These are phyloP conservation scores for Semaprochilodus insignis DNA, from an alignment of 2,797 vertebrate genomes.

Conservation along the genomic window DNA sequence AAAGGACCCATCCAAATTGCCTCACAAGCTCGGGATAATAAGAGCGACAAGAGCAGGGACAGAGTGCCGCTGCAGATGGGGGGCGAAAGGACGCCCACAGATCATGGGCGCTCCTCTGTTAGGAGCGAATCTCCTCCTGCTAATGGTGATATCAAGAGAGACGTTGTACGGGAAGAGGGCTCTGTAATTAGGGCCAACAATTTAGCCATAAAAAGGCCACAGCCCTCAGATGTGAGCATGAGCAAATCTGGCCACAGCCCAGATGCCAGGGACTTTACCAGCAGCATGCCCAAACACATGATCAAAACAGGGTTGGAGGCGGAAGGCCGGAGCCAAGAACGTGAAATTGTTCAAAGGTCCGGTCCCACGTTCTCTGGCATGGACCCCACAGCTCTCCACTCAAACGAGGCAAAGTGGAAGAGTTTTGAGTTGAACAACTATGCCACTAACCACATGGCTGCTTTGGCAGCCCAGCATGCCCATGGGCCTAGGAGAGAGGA, in stretches of 20 bases:
- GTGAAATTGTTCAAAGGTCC: slow-evolving; percentile 72
- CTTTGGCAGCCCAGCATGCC: slow-evolving; percentile 88
- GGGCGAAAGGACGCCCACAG: slow-evolving; percentile 76
- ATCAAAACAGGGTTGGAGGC: slow-evolving; percentile 78
- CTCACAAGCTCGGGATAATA: slow-evolving; percentile 90
- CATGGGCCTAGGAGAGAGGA: slow-evolving; percentile 81
- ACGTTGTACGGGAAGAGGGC: slow-evolving; percentile 85
- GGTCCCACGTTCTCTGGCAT: slow-evolving; percentile 74
- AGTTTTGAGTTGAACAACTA: slow-evolving; percentile 91
- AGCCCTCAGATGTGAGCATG: slow-evolving; percentile 72
- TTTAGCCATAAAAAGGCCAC: slow-evolving; percentile 81
- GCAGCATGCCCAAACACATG: slow-evolving; percentile 81
- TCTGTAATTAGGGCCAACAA: slow-evolving; percentile 91
- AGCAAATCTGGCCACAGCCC: slow-evolving; percentile 82
- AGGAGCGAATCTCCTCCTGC: slow-evolving; percentile 76
- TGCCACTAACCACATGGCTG: slow-evolving; percentile 92
- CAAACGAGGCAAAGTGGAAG: slow-evolving; percentile 89
- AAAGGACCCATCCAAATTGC: slow-evolving; percentile 92
- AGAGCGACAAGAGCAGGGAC: slow-evolving; percentile 77
- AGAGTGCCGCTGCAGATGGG: slow-evolving; percentile 67
- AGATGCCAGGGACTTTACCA: slow-evolving; percentile 77
- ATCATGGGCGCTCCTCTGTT: slow-evolving; percentile 75
- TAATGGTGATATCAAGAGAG: slow-evolving; percentile 79
- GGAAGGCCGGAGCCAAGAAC: slow-evolving; percentile 77
- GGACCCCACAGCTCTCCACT: slow-evolving; percentile 76